Evolutionary conservation across 2,113 vertebrate genomes (phyloP).

Genomic region (Zosterops lateralis): DNA sequence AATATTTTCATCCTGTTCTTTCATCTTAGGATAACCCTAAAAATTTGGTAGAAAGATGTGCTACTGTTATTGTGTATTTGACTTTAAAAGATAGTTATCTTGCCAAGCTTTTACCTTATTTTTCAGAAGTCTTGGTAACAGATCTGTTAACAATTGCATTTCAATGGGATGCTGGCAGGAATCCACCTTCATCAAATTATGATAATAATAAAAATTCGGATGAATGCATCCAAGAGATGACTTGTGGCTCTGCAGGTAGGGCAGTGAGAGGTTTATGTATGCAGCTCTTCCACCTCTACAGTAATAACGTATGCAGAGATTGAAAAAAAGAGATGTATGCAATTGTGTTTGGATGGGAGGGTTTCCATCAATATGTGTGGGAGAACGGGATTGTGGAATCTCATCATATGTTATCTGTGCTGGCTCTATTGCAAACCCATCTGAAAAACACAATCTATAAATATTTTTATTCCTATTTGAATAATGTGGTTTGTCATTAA

Average conservation of each 20-base stretch:
- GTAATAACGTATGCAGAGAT: neutral
- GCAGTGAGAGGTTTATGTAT: conserved; percentile 1
- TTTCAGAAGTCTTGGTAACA: conserved; percentile 1
- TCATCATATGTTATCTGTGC: neutral
- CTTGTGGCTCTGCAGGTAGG: conserved; percentile 6
- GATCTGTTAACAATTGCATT: neutral
- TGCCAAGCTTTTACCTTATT: neutral
- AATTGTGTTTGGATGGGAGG: conserved; percentile 3
- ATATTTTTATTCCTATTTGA: conserved; percentile 17
- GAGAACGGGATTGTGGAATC: conserved; percentile 27
- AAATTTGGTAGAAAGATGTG: neutral
- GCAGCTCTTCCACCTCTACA: neutral
- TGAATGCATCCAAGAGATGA: neutral
- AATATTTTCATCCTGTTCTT: neutral
- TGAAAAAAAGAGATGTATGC: neutral
- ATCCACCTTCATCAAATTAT: neutral
- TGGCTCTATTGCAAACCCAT: neutral
- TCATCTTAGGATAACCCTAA: neutral
- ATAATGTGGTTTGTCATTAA: neutral
- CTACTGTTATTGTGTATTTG: neutral
- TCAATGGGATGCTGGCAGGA: neutral
- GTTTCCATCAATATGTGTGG: conserved; percentile 6
- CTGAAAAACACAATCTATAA: neutral
- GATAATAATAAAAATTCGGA: conserved; percentile 28
- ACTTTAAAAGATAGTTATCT: neutral